A percentile compares a stretch with the other conserved stretches of the same genome.
Conservation (phyloP, 2,888 invertebrate genomes). For the Amorpha juglandis region DNA sequence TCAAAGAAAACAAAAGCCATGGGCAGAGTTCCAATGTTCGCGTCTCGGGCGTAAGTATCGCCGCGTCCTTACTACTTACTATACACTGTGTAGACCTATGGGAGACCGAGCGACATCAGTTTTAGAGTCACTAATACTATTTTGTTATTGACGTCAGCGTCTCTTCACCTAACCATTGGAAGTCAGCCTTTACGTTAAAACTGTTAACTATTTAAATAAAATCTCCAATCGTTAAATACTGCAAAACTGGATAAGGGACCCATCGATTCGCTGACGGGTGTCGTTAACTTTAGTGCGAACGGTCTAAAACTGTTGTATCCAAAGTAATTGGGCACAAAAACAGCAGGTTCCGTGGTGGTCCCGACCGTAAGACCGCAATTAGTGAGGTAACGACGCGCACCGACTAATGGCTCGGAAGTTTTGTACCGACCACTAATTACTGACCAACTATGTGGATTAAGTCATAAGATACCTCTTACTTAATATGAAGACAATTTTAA, state of each 20-base stretch:
- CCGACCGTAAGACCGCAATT: constrained; percentile 64
- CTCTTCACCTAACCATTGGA: too few species aligned
- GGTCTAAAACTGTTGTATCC: constrained; percentile 41
- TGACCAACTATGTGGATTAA: constrained; percentile 37
- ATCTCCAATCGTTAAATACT: neutral
- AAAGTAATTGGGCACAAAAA: constrained; percentile 68
- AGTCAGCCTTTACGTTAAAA: too few species aligned
- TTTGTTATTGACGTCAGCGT: too few species aligned
- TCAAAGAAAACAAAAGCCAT: too few species aligned
- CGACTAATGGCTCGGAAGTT: constrained; percentile 73
- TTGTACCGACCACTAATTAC: constrained; percentile 64
- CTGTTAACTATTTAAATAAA: too few species aligned
- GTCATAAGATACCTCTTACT: neutral
- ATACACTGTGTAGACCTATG: too few species aligned
- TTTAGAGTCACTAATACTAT: too few species aligned
- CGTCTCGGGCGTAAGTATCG: too few species aligned
- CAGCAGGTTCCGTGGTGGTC: constrained; percentile 37
- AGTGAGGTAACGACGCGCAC: constrained; percentile 64
- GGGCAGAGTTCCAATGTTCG: too few species aligned
- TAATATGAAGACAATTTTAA: too few species aligned
- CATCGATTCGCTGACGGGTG: constrained; percentile 34
- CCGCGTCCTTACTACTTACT: too few species aligned
- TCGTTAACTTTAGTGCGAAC: constrained; percentile 41
- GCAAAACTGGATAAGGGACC: constrained; percentile 16
- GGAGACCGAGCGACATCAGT: too few species aligned